phyloP scores from a whole-genome alignment of 2,888 invertebrate genomes.

The Rhagophthalmus giganteus region DNA sequence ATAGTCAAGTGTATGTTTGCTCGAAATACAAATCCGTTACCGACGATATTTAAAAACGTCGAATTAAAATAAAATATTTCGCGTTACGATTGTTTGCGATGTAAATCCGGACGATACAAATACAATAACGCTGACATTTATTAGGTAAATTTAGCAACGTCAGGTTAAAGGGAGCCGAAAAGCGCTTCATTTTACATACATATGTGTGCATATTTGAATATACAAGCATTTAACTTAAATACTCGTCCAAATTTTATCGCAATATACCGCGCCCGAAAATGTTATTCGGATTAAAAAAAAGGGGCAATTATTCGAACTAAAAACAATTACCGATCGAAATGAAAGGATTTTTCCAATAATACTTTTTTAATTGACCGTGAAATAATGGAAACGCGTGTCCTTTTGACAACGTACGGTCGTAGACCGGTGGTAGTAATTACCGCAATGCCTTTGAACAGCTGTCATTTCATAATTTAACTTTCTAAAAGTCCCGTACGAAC shows the following conservation, averaged over 20 bases:
- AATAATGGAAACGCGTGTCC: background rate
- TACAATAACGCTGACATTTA: slow-evolving; percentile 35
- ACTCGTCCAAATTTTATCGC: background rate
- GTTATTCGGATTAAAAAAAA: background rate
- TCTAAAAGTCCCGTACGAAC: no score
- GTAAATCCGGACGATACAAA: slow-evolving; percentile 34
- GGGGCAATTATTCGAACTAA: background rate
- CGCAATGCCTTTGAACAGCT: no score
- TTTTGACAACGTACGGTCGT: no score
- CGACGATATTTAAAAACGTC: no score
- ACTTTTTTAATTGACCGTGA: background rate
- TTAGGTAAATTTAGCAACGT: slow-evolving; percentile 37
- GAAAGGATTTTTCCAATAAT: background rate
- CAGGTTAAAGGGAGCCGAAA: slow-evolving; percentile 30
- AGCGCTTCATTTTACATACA: slow-evolving; percentile 27
- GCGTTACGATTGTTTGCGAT: slow-evolving; percentile 30
- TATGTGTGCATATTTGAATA: slow-evolving; percentile 27
- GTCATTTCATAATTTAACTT: no score
- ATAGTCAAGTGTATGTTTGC: background rate
- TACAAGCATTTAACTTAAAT: slow-evolving; percentile 3
- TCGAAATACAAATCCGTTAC: no score
- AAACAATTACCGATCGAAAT: background rate
- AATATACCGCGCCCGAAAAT: background rate
- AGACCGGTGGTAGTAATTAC: no score
- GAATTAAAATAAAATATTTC: slow-evolving; percentile 2